Evolutionary conservation across 2,888 invertebrate genomes (phyloP).

Genomic region (Gymnocheta viridis): DNA sequence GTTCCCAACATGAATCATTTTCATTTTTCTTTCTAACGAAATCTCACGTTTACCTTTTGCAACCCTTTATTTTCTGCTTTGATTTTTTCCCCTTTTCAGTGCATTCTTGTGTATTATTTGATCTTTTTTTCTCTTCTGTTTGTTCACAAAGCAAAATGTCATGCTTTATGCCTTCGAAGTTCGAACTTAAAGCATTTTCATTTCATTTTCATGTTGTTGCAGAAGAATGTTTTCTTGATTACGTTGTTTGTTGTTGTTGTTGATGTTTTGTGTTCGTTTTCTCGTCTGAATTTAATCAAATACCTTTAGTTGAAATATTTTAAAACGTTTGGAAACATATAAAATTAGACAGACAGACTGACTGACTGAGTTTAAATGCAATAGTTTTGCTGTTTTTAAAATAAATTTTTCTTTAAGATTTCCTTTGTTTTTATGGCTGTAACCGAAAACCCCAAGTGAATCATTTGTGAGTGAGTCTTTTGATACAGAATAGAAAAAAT

Average conservation of each 20-base stretch:
- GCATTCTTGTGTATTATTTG: conserved; percentile 38
- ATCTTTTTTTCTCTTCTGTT: conserved; percentile 6
- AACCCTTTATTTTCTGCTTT: conserved; percentile 47
- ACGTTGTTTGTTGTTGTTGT: neutral
- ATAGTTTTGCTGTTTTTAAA: conserved; percentile 14
- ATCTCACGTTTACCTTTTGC: conserved; percentile 24
- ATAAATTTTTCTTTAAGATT: conserved; percentile 36
- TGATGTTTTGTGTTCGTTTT: conserved; percentile 8
- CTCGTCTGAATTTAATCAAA: conserved; percentile 43
- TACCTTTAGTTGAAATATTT: conserved; percentile 61
- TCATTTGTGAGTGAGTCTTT: conserved; percentile 52
- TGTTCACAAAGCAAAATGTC: conserved; percentile 58
- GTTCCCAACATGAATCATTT: neutral
- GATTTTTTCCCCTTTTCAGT: conserved; percentile 49
- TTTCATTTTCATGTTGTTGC: conserved; percentile 52
- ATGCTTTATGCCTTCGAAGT: conserved; percentile 60
- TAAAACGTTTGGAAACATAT: conserved; percentile 58
- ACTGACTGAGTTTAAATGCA: conserved; percentile 41
- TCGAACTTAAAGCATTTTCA: conserved; percentile 61
- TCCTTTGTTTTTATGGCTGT: conserved; percentile 42
- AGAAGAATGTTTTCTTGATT: conserved; percentile 14
- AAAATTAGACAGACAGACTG: conserved; percentile 45
- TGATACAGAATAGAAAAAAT: conserved; percentile 20
- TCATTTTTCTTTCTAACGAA: neutral
- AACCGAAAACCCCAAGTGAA: conserved; percentile 55